phyloP scores from a whole-genome alignment of 2,113 vertebrate species.

The Natator depressus region DNA sequence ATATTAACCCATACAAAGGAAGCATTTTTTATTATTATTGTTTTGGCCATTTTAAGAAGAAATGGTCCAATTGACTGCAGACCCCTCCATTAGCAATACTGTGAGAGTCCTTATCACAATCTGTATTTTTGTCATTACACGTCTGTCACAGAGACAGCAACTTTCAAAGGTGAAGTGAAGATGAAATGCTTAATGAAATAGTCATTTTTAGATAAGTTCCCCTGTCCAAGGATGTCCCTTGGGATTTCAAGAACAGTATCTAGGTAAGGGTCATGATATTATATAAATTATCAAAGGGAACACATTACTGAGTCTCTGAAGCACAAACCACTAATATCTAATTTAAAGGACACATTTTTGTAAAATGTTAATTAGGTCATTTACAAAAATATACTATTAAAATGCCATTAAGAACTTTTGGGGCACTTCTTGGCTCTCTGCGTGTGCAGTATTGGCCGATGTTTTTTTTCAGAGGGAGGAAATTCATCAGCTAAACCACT shows the following conservation, averaged over 20 bases:
- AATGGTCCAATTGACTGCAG: not conserved
- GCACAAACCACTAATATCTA: not conserved
- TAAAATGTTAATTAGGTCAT: conserved; percentile 59
- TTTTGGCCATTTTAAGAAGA: not conserved
- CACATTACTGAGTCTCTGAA: conserved; percentile 11
- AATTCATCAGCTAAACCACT: not conserved
- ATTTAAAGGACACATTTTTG: conserved; percentile 38
- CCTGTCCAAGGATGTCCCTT: conserved; percentile 9
- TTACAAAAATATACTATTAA: conserved; percentile 55
- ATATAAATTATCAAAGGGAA: conserved; percentile 15
- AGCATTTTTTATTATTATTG: not conserved
- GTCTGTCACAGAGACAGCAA: not conserved
- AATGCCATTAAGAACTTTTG: not conserved
- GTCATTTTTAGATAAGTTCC: conserved; percentile 23
- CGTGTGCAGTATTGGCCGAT: not conserved
- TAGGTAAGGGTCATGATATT: not conserved
- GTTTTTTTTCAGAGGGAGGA: not conserved
- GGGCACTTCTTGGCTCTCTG: not conserved
- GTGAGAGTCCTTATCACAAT: not conserved
- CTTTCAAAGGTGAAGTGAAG: conserved; percentile 53
- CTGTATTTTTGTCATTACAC: not conserved
- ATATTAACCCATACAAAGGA: not conserved
- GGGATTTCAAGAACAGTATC: conserved; percentile 36
- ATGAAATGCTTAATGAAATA: conserved; percentile 46
- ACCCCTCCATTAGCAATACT: not conserved